A percentile compares a stretch with the other conserved stretches of the same genome.
phyloP scores from a whole-genome alignment of 2,888 invertebrate species.

The Dusona sp. region DNA sequence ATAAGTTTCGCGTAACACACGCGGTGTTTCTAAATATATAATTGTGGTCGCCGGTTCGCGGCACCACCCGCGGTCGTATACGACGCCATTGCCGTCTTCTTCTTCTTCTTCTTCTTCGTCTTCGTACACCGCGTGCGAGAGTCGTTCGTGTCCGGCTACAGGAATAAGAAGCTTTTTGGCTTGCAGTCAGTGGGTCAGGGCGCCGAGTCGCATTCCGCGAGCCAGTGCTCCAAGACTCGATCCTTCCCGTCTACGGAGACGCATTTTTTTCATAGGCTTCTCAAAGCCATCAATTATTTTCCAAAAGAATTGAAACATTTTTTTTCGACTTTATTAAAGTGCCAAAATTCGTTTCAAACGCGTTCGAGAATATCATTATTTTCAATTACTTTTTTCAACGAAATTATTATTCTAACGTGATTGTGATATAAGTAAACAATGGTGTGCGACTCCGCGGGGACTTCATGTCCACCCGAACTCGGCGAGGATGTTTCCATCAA shows the following conservation, averaged over 20 bases:
- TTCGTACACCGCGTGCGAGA: slow-evolving; percentile 40
- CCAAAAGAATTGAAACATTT: background rate
- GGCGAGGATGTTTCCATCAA: slow-evolving; percentile 85
- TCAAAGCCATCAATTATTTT: background rate
- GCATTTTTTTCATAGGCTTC: slow-evolving; percentile 28
- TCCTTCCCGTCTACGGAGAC: slow-evolving; percentile 59
- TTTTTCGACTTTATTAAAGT: background rate
- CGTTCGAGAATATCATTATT: background rate
- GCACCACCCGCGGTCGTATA: slow-evolving; percentile 59
- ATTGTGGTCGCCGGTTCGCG: slow-evolving; percentile 75
- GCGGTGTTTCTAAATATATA: slow-evolving; percentile 80
- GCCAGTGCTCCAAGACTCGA: slow-evolving; percentile 73
- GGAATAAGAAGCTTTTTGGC: slow-evolving; percentile 80
- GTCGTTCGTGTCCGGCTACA: slow-evolving; percentile 40
- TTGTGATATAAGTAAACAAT: slow-evolving; percentile 67
- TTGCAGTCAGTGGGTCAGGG: slow-evolving; percentile 84
- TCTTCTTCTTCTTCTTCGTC: slow-evolving; percentile 33
- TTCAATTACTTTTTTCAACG: background rate
- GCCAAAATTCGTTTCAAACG: background rate
- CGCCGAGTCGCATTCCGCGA: slow-evolving; percentile 82
- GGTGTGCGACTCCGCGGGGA: slow-evolving; percentile 83
- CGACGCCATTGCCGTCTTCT: slow-evolving; percentile 34
- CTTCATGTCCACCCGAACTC: slow-evolving; percentile 78
- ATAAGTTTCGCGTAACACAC: slow-evolving; percentile 82
- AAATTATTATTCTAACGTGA: background rate